Base-by-base conservation (phyloP, 2,888 invertebrate genomes). In the Cryptosula pallasiana region DNA sequence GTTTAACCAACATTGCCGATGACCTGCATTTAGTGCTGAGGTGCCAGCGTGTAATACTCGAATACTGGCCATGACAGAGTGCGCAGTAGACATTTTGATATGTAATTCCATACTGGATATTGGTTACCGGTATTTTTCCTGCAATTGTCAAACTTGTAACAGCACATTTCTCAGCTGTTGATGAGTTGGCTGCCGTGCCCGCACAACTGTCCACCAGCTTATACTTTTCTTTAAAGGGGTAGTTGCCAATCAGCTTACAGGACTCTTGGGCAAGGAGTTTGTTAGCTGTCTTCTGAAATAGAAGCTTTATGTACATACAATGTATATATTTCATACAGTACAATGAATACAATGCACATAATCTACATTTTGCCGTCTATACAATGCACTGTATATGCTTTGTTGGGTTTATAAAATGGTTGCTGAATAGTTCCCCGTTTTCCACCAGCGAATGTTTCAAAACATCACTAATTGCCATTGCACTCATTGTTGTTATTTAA, bases 101-200 rank as follows among this genome's bases (percentile, higher is more conserved):
- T 2, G 63, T 63, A 5, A 32, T 5, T 3, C 63, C 63, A 13
- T 27, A 25, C 13, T 63, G 3, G 2, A 63, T 5, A n/a, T 63
- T 32, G 20, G 63, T 63, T 13, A 63, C 63, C 16, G 63, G 63
- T 63, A 63, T 63, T 32, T 32, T 34, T 25, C 63, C 32, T 5
- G 9, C 63, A 9, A 13, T 32, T 32, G 63, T 63, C 29, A 32
- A 9, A 5, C 13, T 63, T 3, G 32, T 45, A 45, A 5, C 45
- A 45, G 5, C 45, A 45, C 45, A 45, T 45, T 45, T 5, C 45
- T 45, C 45, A 13, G 9, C 45, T 13, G 45, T 13, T 13, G 20
- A 45, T 20, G 20, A 13, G 45, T 5, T 45, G 5, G 45, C 45
- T 13, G 45, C 45, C 45, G 45, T 13, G 5, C 20, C 45, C 5